phyloP scores from a whole-genome alignment of 2,888 invertebrate species.

The Athalia rosae region DNA sequence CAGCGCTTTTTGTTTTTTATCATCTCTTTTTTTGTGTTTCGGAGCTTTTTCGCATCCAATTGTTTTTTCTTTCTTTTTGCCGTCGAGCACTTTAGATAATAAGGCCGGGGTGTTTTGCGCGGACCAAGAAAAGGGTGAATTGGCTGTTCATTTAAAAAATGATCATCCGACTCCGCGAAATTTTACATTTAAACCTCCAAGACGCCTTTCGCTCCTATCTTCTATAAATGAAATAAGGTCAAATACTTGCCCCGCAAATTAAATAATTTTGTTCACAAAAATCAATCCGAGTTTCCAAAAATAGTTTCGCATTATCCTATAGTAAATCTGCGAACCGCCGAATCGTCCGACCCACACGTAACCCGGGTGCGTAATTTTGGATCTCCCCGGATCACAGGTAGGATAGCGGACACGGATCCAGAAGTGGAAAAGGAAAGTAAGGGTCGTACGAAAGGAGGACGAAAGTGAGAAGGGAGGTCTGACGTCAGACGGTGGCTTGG shows the following conservation, averaged over 20 bases:
- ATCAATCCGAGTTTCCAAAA: background rate
- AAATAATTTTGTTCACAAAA: no score
- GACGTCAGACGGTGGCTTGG: conserved; percentile 46
- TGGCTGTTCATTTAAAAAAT: conserved; percentile 73
- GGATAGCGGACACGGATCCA: background rate
- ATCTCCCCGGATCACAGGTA: conserved; percentile 5
- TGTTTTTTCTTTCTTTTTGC: conserved; percentile 50
- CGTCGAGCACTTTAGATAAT: conserved; percentile 73
- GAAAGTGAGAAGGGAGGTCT: conserved; percentile 44
- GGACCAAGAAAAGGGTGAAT: conserved; percentile 71
- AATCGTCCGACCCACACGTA: background rate
- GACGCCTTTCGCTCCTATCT: background rate
- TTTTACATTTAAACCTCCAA: background rate
- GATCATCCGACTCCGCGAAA: conserved; percentile 67
- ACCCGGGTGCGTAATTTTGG: no score
- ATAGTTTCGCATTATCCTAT: background rate
- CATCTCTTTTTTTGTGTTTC: conserved; percentile 30
- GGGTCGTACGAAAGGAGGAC: conserved; percentile 8
- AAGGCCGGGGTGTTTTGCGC: conserved; percentile 65
- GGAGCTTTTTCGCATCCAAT: conserved; percentile 28
- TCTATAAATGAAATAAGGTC: conserved; percentile 4
- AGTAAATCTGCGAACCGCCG: conserved; percentile 16
- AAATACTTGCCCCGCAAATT: no score
- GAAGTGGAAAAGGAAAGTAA: background rate
- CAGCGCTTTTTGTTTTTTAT: conserved; percentile 20